Conservation (phyloP, 2,113 vertebrate genomes). For the Mustela nigripes region DNA sequence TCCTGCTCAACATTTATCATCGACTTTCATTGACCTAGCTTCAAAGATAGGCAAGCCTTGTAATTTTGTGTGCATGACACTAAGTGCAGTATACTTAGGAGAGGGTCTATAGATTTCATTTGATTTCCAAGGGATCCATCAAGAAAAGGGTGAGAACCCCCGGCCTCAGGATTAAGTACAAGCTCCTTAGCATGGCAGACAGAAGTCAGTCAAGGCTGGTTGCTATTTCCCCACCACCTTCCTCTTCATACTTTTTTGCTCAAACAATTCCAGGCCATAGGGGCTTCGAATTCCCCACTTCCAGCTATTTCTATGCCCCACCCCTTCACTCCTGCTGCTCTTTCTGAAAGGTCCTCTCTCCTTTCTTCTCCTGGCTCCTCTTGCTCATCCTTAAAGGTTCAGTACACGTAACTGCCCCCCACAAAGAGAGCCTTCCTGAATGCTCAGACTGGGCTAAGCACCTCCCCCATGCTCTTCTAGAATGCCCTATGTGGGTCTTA, state of each 20-base stretch:
- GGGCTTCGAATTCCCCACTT: neutral
- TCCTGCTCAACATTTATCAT: neutral
- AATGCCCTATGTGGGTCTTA: neutral
- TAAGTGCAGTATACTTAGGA: neutral
- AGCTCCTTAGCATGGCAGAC: neutral
- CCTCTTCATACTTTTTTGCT: neutral
- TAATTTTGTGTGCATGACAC: neutral
- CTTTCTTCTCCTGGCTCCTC: neutral
- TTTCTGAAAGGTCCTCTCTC: neutral
- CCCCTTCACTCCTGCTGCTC: neutral
- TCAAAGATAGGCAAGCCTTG: neutral
- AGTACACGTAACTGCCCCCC: fast-evolving
- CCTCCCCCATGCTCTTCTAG: neutral
- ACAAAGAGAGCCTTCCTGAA: neutral
- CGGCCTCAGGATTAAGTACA: neutral
- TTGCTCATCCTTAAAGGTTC: neutral
- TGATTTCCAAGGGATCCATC: neutral
- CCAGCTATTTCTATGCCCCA: neutral
- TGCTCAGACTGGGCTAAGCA: neutral
- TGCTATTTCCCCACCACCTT: neutral
- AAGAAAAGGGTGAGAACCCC: neutral
- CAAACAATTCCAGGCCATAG: neutral
- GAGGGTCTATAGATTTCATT: neutral
- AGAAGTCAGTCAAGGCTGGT: fast-evolving
- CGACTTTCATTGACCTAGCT: neutral